phyloP scores from a whole-genome alignment of 1,140 invertebrate species.

The Neodiprion lecontei region DNA sequence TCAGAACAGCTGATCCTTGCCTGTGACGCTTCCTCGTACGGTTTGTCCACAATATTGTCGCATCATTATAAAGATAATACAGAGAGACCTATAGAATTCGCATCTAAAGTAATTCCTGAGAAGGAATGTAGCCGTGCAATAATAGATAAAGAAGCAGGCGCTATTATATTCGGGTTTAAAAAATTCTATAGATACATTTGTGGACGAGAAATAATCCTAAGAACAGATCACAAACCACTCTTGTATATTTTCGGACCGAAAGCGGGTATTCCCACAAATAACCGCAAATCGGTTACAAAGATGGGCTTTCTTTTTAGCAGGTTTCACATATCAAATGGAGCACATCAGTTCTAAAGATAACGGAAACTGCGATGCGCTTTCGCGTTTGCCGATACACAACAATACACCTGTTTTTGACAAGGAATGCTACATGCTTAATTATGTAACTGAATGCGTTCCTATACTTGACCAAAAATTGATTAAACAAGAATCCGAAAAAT shows the following conservation, averaged over 20 bases:
- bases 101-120: neutral
- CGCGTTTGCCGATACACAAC: constrained; percentile 27
- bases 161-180: constrained; percentile 25
- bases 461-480: neutral
- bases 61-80: neutral
- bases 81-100: constrained; percentile 1
- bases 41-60: neutral
- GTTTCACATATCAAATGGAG: constrained; percentile 24
- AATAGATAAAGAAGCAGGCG: neutral
- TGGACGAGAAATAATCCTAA: constrained; percentile 48
- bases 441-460: neutral
- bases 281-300: constrained; percentile 18
- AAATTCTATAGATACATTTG: constrained; percentile 43
- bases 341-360: constrained; percentile 26
- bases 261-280: constrained; percentile 28
- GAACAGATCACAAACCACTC: constrained; percentile 53
- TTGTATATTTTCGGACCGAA: constrained; percentile 48
- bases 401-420: constrained; percentile 10
- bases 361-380: constrained; percentile 38
- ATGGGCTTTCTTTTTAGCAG: constrained; percentile 32
- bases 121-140: neutral
- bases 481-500: neutral
- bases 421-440: constrained; percentile 1
- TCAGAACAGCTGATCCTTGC: neutral
- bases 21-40: neutral